phyloP scores from a whole-genome alignment of 2,113 vertebrate genomes.

The Nymphicus hollandicus region DNA sequence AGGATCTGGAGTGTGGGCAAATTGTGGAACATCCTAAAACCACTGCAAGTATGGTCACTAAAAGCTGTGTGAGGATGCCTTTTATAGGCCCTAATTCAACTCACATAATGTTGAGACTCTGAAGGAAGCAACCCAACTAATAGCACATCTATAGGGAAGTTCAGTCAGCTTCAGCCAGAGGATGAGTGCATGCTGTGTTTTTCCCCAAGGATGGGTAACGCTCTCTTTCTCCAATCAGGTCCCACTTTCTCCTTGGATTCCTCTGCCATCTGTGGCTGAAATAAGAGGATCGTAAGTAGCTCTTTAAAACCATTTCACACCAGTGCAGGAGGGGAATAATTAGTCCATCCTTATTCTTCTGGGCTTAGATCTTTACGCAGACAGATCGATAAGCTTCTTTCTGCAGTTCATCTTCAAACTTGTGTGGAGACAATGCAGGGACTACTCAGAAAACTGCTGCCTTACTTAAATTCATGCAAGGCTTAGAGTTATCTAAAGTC shows the following conservation, averaged over 20 bases:
- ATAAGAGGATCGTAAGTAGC: neutral
- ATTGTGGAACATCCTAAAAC: neutral
- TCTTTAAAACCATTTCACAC: neutral
- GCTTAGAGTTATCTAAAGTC: neutral
- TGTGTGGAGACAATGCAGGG: fast-evolving
- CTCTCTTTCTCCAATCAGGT: neutral
- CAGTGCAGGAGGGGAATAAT: neutral
- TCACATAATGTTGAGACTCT: neutral
- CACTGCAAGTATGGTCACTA: neutral
- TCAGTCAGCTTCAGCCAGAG: neutral
- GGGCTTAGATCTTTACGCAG: neutral
- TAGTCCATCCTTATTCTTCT: neutral
- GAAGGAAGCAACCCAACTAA: neutral
- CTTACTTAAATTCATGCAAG: neutral
- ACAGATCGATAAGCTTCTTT: neutral
- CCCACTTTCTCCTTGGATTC: neutral
- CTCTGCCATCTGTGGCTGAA: neutral
- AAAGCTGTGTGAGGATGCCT: neutral
- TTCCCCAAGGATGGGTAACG: neutral
- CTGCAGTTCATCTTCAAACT: neutral
- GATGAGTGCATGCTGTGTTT: neutral
- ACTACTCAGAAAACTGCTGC: neutral
- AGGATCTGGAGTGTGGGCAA: neutral
- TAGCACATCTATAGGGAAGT: neutral
- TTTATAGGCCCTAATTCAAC: neutral